These are phyloP conservation scores for Geotrupes spiniger DNA, from an alignment of 2,888 invertebrate genomes.

Conservation along the genomic window DNA sequence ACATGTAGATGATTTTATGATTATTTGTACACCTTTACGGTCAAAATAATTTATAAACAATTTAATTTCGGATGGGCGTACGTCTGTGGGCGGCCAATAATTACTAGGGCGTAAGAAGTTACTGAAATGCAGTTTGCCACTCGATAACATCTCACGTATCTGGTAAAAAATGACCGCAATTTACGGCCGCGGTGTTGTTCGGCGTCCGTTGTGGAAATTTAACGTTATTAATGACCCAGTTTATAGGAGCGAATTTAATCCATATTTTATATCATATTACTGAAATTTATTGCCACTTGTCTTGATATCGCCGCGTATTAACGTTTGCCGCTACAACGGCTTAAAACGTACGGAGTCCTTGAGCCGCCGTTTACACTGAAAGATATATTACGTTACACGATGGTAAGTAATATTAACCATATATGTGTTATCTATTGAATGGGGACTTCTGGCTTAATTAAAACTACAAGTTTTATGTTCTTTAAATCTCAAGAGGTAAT, in stretches of 20 bases:
- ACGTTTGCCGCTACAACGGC: no score
- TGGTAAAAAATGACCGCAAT: constrained; percentile 2
- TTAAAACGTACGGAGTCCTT: no score
- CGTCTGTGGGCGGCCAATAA: constrained; percentile 3
- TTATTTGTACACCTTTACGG: not conserved
- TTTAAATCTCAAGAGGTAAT: no score
- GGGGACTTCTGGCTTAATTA: no score
- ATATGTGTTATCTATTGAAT: no score
- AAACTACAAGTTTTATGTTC: no score
- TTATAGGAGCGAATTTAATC: constrained; percentile 2
- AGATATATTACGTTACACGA: no score
- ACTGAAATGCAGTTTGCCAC: constrained; percentile 1
- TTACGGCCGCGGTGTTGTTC: not conserved
- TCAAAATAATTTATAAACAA: constrained; percentile 3
- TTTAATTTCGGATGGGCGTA: constrained; percentile 2
- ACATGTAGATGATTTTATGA: no score
- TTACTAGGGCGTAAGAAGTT: constrained; percentile 1
- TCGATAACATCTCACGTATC: constrained; percentile 1
- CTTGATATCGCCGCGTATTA: not conserved
- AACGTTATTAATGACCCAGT: constrained; percentile 3
- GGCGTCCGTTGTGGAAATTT: not conserved
- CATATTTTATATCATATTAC: constrained; percentile 7
- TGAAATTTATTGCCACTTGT: constrained; percentile 7
- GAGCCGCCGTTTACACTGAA: no score
- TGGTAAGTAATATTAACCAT: no score